phyloP scores from a whole-genome alignment of 1,140 invertebrate species.

The Venustaconcha ellipsiformis region DNA sequence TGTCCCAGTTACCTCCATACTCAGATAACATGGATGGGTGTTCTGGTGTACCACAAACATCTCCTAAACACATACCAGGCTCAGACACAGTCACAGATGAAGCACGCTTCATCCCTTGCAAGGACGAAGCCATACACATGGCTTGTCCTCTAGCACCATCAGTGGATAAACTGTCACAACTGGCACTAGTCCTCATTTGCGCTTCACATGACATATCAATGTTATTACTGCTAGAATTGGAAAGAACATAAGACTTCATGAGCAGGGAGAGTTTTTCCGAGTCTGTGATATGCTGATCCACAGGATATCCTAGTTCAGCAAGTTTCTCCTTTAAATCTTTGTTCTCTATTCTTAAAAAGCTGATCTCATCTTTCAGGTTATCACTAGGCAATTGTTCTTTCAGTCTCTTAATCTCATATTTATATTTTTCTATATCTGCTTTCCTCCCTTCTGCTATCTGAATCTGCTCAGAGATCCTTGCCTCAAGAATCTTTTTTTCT shows the following conservation, averaged over 20 bases:
- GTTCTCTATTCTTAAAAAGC: constrained; percentile 62
- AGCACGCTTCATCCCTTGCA: constrained; percentile 36
- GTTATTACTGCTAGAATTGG: constrained; percentile 18
- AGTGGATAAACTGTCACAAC: constrained; percentile 59
- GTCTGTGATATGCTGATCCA: constrained; percentile 65
- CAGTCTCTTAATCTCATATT: constrained; percentile 61
- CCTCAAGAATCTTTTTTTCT: constrained; percentile 66
- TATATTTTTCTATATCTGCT: constrained; percentile 67
- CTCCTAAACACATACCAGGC: constrained; percentile 51
- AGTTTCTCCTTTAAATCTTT: constrained; percentile 58
- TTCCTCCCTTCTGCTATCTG: constrained; percentile 66
- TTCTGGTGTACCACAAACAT: constrained; percentile 60
- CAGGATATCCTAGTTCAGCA: constrained; percentile 60
- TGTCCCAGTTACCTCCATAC: constrained; percentile 78
- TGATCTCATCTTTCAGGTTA: constrained; percentile 58
- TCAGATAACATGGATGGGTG: constrained; percentile 53
- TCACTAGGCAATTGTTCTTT: constrained; percentile 54
- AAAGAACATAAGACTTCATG: constrained; percentile 37
- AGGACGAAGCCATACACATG: constrained; percentile 12
- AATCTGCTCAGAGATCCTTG: constrained; percentile 65
- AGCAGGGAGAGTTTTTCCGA: constrained; percentile 62
- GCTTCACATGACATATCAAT: constrained; percentile 31
- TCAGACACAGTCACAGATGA: constrained; percentile 73
- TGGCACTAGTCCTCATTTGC: constrained; percentile 47
- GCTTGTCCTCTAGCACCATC: constrained; percentile 38